Base-by-base conservation (phyloP, 2,888 invertebrate genomes). In the Iselma pallidipennis region DNA sequence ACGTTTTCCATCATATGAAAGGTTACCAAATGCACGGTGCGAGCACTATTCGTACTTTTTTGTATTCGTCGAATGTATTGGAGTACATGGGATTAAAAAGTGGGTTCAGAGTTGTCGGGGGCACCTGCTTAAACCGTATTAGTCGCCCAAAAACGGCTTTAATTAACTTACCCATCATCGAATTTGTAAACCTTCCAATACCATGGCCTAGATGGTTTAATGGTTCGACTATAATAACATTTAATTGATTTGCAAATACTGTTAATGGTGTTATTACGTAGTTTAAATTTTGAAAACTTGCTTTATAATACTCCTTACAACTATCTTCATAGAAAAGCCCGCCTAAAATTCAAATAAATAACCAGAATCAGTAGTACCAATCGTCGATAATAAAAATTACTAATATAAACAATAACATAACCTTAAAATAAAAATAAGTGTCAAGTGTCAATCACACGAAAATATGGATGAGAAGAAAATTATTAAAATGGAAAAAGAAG, bases 401-500 rank as follows among this genome's bases (percentile, higher is more conserved):
- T 29, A 53, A 37, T 14, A n/a, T n/a, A n/a, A n/a, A n/a, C n/a
- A n/a, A n/a, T 42, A 42, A 42, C 19, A 23, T 21, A 23, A 25
- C n/a, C 49, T n/a, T n/a, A n/a, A n/a, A n/a, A n/a, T n/a, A n/a
- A n/a, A n/a, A 4, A 49, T 25, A 4, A 31, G 21, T 31, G 16
- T 7, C 3, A n/a, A 5, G 14, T 33, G 14, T 53, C 7, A 29
- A 23, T 23, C 21, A 7, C 2, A 33, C 23, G 4, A 23, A 29
- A 59, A 29, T 16, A 65, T 65, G 65, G 65, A 65, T 25, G 45
- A 63, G 10, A 59, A 54, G 33, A 62, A 65, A 63, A 49, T 52
- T 14, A 51, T 63, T 12, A 65, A 60, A 55, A 56, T 63, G 21
- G 63, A 64, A 49, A 70, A 68, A 60, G 59, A 66, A 12, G 64